Base-by-base conservation (phyloP, 2,888 invertebrate genomes). In the Polydrusus pterygomalis region DNA sequence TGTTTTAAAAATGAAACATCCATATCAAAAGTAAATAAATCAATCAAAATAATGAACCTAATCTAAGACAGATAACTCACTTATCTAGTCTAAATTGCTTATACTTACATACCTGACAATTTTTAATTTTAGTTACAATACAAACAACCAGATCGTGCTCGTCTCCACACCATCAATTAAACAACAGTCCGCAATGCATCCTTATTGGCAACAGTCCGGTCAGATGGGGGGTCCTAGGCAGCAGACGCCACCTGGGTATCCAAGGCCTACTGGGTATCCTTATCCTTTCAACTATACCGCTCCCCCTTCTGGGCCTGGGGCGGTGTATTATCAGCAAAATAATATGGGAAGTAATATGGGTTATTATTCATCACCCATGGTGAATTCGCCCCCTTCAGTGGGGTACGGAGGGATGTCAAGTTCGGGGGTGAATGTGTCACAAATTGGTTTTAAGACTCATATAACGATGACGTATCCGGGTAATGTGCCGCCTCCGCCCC, bases 111-210 rank as follows among this genome's bases (percentile, higher is more conserved):
- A 70, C 34, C n/a, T 17, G 11, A 18, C 13, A n/a, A 10, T 67
- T 62, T 71, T 64, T 63, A 8, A 58, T 78, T 70, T 74, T 56
- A 70, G 71, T 74, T 77, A 72, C 25, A 77, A 69, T 51, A 77
- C 77, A 73, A 77, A 76, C 58, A 76, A 73, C 43, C 73, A 77
- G 65, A 40, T 77, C 40, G 77, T 69, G 34, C 60, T 69, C n/a
- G 77, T 77, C 34, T 60, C 73, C 30, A 70, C 73, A 45, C 65
- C 77, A n/a, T 8, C 70, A 6, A 38, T 64, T 1, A 45, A 63
- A 40, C 74, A 69, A 56, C 67, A 51, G 40, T 65, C 71, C 7
- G 51, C 56, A 43, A 77, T 77, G 77, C 45, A 77, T 62, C 77
- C 77, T 2, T 73, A 77, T 60, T 77, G 77, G 77, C 71, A 70